Percentiles rank a stretch among this genome's conserved stretches.
Evolutionary conservation across 1,140 invertebrate genomes (phyloP).

Genomic region (Sinonovacula constricta): DNA sequence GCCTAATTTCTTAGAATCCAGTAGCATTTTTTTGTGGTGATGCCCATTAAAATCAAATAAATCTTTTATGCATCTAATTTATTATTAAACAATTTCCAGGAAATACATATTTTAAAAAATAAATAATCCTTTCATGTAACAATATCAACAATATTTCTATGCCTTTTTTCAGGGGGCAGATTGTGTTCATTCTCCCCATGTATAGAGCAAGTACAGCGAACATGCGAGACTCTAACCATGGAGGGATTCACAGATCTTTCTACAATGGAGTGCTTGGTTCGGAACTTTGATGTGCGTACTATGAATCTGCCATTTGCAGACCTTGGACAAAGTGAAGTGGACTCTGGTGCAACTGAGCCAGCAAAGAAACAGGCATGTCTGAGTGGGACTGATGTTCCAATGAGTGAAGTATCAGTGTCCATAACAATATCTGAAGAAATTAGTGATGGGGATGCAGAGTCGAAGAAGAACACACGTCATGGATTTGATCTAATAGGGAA

Average conservation of each 20-base stretch:
- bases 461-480: conserved; percentile 27
- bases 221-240: conserved; percentile 85
- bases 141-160: conserved; percentile 16
- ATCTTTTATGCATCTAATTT: neutral
- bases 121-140: neutral
- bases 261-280: conserved; percentile 93
- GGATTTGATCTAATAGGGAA: conserved; percentile 55
- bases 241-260: conserved; percentile 90
- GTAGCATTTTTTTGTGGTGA: too few species aligned
- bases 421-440: neutral
- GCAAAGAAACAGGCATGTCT: neutral
- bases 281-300: conserved; percentile 88
- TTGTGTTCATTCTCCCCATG: conserved; percentile 98
- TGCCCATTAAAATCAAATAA: too few species aligned
- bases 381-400: neutral
- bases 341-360: neutral
- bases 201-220: conserved; percentile 97
- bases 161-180: conserved; percentile 87
- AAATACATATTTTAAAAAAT: neutral
- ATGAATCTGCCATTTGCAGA: conserved; percentile 83
- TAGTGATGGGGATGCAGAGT: neutral
- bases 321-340: conserved; percentile 56
- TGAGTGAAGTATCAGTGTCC: neutral
- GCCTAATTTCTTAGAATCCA: too few species aligned
- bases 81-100: neutral